These are phyloP conservation scores for Calidris pygmaea DNA, from an alignment of 2,113 vertebrate species.

Conservation along the genomic window DNA sequence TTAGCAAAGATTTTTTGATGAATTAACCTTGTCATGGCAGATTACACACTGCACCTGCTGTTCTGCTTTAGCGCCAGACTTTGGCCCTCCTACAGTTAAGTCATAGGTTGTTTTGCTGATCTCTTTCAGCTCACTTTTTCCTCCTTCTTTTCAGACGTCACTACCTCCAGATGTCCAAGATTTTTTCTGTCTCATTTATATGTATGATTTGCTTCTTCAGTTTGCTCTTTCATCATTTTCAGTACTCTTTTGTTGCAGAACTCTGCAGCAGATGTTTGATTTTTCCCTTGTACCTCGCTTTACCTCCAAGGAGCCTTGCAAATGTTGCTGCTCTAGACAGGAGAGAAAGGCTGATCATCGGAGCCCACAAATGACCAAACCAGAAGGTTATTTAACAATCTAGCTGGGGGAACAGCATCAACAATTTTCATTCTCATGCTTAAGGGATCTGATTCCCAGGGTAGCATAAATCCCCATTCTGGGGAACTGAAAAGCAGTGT, in stretches of 20 bases:
- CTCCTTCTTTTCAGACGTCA: not conserved
- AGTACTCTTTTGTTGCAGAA: not conserved
- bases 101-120: constrained; percentile 18
- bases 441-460: not conserved
- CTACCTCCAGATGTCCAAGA: constrained; percentile 37
- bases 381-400: not conserved
- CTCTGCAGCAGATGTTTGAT: constrained; percentile 25
- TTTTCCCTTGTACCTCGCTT: constrained; percentile 3
- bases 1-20: constrained; percentile 52
- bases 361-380: not conserved
- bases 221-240: constrained; percentile 33
- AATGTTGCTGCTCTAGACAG: not conserved
- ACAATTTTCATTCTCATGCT: not conserved
- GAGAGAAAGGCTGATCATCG: not conserved
- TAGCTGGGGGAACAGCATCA: not conserved
- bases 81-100: constrained; percentile 16
- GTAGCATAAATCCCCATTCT: not conserved
- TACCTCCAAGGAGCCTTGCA: constrained; percentile 13
- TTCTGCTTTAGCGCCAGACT: constrained; percentile 13
- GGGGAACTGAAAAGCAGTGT: not conserved
- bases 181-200: constrained; percentile 44
- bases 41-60: constrained; percentile 29
- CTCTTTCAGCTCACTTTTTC: constrained; percentile 29
- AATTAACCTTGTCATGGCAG: constrained; percentile 41
- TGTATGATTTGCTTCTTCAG: constrained; percentile 24